Percentiles rank a stretch among this genome's conserved stretches.
Evolutionary conservation across 2,797 vertebrate species (phyloP).

Genomic region (Salarias fasciatus): DNA sequence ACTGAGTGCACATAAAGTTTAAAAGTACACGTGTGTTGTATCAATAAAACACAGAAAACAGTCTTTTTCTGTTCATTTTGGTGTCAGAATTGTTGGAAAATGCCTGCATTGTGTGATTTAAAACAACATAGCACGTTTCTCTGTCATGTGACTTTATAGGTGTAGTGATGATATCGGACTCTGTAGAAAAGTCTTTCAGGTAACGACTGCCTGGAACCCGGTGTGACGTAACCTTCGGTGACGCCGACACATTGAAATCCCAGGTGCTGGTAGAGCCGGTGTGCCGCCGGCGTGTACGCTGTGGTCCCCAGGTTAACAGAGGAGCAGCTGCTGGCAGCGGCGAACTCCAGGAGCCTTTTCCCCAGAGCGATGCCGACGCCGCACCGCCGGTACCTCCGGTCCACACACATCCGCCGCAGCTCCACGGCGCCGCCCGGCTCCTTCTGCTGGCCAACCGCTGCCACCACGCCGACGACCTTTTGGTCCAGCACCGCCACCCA

Average conservation of each 20-base stretch:
- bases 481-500: conserved; percentile 87
- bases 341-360: conserved; percentile 87
- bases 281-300: conserved; percentile 81
- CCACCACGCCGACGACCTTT: conserved; percentile 87
- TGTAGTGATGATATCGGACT: conserved; percentile 56
- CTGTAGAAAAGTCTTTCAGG: conserved; percentile 60
- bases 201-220: conserved; percentile 13
- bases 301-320: conserved; percentile 87
- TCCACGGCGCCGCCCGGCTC: conserved; percentile 78
- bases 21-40: too few relatives aligned
- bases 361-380: conserved; percentile 87
- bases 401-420: conserved; percentile 87
- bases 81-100: too few relatives aligned
- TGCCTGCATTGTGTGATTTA: not conserved
- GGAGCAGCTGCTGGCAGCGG: conserved; percentile 80
- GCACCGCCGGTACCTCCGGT: conserved; percentile 78
- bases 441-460: conserved; percentile 73
- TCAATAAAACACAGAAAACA: too few relatives aligned
- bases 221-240: conserved; percentile 76
- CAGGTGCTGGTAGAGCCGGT: conserved; percentile 86
- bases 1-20: too few relatives aligned
- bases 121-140: not conserved
- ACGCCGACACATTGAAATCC: conserved; percentile 88
- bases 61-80: too few relatives aligned
- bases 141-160: conserved; percentile 13